phyloP scores from a whole-genome alignment of 2,113 vertebrate species.

The Otis tarda region DNA sequence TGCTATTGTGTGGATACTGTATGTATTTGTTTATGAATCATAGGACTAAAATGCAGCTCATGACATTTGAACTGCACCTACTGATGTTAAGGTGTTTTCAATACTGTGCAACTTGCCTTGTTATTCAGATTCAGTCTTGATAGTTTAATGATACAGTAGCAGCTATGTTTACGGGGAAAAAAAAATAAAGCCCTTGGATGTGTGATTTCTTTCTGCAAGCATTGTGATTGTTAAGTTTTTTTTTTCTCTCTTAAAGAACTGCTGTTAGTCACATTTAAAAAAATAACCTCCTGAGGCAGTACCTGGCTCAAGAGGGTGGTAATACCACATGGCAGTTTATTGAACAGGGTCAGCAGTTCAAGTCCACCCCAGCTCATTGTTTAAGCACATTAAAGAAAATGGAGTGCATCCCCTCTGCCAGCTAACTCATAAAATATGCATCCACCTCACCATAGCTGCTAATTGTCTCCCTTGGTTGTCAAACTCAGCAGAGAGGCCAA shows the following conservation, averaged over 20 bases:
- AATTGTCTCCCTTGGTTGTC: slow-evolving; percentile 31
- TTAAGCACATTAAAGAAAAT: slow-evolving; percentile 14
- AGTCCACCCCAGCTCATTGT: background rate
- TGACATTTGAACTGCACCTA: background rate
- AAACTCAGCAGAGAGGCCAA: background rate
- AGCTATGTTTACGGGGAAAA: background rate
- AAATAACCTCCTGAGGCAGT: background rate
- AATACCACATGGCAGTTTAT: background rate
- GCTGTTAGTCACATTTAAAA: background rate
- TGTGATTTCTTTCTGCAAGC: background rate
- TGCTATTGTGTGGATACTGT: background rate
- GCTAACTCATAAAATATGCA: slow-evolving; percentile 10
- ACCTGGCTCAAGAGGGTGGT: background rate
- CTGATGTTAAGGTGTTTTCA: background rate
- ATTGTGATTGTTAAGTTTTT: background rate
- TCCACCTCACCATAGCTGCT: background rate
- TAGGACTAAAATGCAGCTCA: background rate
- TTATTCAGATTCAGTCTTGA: background rate
- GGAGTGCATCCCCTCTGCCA: background rate
- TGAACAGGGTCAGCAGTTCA: background rate
- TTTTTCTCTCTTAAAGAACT: background rate
- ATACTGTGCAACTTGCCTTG: background rate
- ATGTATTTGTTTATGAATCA: background rate
- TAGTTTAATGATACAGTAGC: background rate
- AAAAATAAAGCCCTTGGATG: background rate